A percentile compares a stretch with the other conserved stretches of the same genome.
These are phyloP conservation scores for Micromesistius poutassou DNA, from an alignment of 2,797 vertebrate species.

Conservation along the genomic window DNA sequence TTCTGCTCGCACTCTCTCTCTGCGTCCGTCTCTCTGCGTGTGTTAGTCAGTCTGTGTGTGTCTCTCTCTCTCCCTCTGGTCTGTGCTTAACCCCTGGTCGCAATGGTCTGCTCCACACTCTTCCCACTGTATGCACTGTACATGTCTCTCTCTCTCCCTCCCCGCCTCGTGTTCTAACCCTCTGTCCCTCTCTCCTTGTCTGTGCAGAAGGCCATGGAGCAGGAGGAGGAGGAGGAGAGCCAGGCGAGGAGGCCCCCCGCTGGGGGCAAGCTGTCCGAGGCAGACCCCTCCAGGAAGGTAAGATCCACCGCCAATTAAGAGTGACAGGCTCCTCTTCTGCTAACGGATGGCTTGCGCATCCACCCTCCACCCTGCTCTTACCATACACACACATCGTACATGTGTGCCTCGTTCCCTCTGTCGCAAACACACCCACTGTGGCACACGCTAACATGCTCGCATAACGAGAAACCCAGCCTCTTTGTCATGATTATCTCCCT, in stretches of 20 bases:
- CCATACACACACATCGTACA: neutral
- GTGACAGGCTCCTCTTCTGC: neutral
- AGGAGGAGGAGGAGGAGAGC: conserved; percentile 63
- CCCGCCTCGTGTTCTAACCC: neutral
- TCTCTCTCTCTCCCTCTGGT: neutral
- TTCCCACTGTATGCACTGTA: neutral
- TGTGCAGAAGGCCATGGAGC: conserved; percentile 56
- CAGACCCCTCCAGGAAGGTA: conserved; percentile 65
- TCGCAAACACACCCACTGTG: neutral
- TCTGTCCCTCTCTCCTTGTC: conserved; percentile 16
- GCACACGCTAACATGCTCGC: neutral
- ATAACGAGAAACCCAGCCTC: neutral
- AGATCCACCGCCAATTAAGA: conserved; percentile 22
- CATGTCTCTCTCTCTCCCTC: conserved; percentile 5
- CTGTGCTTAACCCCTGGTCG: too few relatives aligned
- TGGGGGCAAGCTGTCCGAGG: conserved; percentile 54
- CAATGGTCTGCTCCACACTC: too few relatives aligned
- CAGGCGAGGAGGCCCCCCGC: conserved; percentile 60
- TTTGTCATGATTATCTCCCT: conserved; percentile 1
- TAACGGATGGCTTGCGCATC: neutral
- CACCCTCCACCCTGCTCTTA: conserved; percentile 26
- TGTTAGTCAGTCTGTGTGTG: too few relatives aligned
- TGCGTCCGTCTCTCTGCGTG: neutral
- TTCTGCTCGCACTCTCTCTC: neutral
- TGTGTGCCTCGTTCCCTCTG: too few relatives aligned